A percentile compares a stretch with the other conserved stretches of the same genome.
phyloP scores from a whole-genome alignment of 1,140 invertebrate genomes.

The Chrysoperla carnea region DNA sequence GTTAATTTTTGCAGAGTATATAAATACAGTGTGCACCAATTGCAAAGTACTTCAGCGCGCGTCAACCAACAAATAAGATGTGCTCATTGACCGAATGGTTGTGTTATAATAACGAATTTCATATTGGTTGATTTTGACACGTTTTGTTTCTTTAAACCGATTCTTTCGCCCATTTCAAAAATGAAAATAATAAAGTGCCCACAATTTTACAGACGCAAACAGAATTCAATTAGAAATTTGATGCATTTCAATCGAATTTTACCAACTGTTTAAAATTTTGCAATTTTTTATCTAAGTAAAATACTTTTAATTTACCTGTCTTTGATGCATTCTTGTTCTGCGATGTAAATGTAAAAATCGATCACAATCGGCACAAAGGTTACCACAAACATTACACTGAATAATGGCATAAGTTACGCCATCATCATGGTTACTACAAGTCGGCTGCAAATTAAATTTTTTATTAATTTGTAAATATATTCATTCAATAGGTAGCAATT shows the following conservation, averaged over 20 bases:
- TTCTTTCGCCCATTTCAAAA: too few species aligned
- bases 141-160: too few species aligned
- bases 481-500: conserved; percentile 1
- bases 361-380: conserved; percentile 91
- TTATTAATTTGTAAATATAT: not conserved
- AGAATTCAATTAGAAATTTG: too few species aligned
- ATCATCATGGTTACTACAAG: conserved; percentile 94
- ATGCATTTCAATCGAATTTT: too few species aligned
- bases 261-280: too few species aligned
- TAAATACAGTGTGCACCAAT: not conserved
- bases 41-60: too few species aligned
- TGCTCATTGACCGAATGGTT: too few species aligned
- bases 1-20: not conserved
- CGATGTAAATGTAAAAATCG: conserved; percentile 83
- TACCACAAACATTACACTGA: conserved; percentile 78
- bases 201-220: too few species aligned
- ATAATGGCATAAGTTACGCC: conserved; percentile 86
- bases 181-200: too few species aligned
- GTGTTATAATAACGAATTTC: too few species aligned
- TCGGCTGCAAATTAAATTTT: conserved; percentile 25
- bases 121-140: too few species aligned
- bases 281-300: too few species aligned
- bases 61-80: not conserved
- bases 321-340: conserved; percentile 65
- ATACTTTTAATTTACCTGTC: conserved; percentile 53